These are phyloP conservation scores for Oligia fasciuncula DNA, from an alignment of 2,888 invertebrate species.

Conservation along the genomic window DNA sequence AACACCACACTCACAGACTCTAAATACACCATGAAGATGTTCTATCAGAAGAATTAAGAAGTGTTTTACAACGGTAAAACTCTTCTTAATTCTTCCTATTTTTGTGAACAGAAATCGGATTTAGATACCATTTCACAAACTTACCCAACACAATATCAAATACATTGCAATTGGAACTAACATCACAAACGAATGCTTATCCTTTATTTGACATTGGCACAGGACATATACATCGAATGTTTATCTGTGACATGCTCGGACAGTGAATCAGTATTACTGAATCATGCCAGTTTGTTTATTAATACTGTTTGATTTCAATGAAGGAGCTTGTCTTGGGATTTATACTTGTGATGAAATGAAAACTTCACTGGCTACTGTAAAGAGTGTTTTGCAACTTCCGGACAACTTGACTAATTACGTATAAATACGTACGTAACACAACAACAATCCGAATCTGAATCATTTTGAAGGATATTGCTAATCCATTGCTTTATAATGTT, in stretches of 20 bases:
- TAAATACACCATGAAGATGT: not conserved
- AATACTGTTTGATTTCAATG: not conserved
- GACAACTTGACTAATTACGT: not conserved
- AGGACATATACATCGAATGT: conserved; percentile 37
- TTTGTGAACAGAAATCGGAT: not conserved
- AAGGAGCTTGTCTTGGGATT: not conserved
- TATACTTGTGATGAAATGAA: not conserved
- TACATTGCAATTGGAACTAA: not conserved
- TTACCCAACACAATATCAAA: too few relatives aligned
- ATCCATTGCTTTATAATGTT: not conserved
- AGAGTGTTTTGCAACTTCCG: not conserved
- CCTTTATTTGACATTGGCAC: conserved; percentile 50
- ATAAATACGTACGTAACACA: too few relatives aligned
- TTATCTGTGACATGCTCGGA: conserved; percentile 30
- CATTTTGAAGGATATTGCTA: not conserved
- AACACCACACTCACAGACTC: too few relatives aligned
- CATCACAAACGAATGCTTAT: conserved; percentile 15
- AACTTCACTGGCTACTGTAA: not conserved
- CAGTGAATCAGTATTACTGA: conserved; percentile 43
- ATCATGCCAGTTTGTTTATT: conserved; percentile 1
- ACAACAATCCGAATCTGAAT: not conserved
- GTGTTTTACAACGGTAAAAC: too few relatives aligned
- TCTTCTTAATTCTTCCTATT: not conserved
- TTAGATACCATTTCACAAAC: not conserved
- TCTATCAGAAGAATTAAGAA: not conserved